Conservation (phyloP, 2,888 invertebrate species). For the Drosophila longiperda region DNA sequence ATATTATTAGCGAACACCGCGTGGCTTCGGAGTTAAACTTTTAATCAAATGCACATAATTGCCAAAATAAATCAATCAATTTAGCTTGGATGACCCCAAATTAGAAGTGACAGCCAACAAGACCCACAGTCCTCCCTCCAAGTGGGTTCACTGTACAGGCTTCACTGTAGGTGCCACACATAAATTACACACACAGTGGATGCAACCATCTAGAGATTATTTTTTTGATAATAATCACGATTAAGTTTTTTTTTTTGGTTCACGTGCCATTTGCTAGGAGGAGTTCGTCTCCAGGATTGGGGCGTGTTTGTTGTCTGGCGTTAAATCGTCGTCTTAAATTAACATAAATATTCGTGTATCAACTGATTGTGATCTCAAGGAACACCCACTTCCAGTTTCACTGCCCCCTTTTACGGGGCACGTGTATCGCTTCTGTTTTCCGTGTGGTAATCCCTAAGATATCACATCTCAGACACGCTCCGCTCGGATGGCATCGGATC, state of each 20-base stretch:
- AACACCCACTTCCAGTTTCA: neutral
- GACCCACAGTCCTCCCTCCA: neutral
- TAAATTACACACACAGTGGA: slow-evolving; percentile 49
- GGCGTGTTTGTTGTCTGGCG: slow-evolving; percentile 30
- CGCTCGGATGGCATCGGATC: slow-evolving; percentile 7
- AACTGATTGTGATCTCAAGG: slow-evolving; percentile 54
- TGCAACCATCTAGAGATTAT: slow-evolving; percentile 27
- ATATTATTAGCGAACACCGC: slow-evolving; percentile 77
- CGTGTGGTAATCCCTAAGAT: slow-evolving; percentile 62
- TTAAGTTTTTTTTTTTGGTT: slow-evolving; percentile 57
- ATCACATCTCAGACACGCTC: slow-evolving; percentile 61
- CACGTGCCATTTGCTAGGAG: slow-evolving; percentile 63
- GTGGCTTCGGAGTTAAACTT: slow-evolving; percentile 72
- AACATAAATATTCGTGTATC: slow-evolving; percentile 65
- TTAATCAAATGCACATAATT: slow-evolving; percentile 82
- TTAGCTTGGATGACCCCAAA: slow-evolving; percentile 68
- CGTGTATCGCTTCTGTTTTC: slow-evolving; percentile 48
- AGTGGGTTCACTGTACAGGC: neutral
- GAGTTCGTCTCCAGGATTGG: slow-evolving; percentile 7
- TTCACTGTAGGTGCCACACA: slow-evolving; percentile 34
- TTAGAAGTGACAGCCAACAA: slow-evolving; percentile 70
- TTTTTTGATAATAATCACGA: slow-evolving; percentile 52
- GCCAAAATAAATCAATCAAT: slow-evolving; percentile 82
- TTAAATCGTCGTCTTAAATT: slow-evolving; percentile 59
- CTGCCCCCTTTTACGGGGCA: slow-evolving; percentile 20